These are phyloP conservation scores for Cyclopterus lumpus DNA, from an alignment of 2,797 vertebrate genomes.

Conservation along the genomic window DNA sequence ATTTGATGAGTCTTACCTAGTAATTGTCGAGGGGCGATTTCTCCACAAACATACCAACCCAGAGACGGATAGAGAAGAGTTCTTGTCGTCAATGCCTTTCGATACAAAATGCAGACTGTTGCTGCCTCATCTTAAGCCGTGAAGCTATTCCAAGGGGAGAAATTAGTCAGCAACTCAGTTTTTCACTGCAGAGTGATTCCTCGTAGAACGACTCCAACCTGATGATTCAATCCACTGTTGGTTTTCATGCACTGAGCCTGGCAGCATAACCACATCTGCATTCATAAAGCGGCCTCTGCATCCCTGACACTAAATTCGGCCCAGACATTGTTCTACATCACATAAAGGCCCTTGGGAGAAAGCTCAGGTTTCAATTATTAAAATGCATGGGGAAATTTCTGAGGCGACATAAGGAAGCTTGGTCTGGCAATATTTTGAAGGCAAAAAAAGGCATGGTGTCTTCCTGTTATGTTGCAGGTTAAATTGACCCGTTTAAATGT, in stretches of 20 bases:
- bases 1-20: conserved; percentile 43
- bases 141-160: conserved; percentile 44
- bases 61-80: conserved; percentile 34
- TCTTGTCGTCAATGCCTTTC: conserved; percentile 44
- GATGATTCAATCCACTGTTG: conserved; percentile 59
- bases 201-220: conserved; percentile 44
- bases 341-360: conserved; percentile 42
- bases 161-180: conserved; percentile 48
- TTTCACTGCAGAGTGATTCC: conserved; percentile 47
- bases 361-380: conserved; percentile 52
- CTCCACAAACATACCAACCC: conserved; percentile 29
- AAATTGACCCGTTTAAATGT: conserved; percentile 19
- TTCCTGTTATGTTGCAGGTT: conserved; percentile 26
- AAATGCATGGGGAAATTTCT: conserved; percentile 33
- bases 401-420: conserved; percentile 15
- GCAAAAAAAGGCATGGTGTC: not conserved
- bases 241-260: conserved; percentile 27
- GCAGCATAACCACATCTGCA: conserved; percentile 55
- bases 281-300: conserved; percentile 48
- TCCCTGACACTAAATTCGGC: conserved; percentile 61
- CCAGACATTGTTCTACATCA: conserved; percentile 48
- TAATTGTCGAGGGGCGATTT: conserved; percentile 34
- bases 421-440: conserved; percentile 5
- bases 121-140: conserved; percentile 42
- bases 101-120: conserved; percentile 50